Percentiles rank a stretch among this genome's conserved stretches.
Conservation (phyloP, 2,113 vertebrate genomes). For the Meles meles region DNA sequence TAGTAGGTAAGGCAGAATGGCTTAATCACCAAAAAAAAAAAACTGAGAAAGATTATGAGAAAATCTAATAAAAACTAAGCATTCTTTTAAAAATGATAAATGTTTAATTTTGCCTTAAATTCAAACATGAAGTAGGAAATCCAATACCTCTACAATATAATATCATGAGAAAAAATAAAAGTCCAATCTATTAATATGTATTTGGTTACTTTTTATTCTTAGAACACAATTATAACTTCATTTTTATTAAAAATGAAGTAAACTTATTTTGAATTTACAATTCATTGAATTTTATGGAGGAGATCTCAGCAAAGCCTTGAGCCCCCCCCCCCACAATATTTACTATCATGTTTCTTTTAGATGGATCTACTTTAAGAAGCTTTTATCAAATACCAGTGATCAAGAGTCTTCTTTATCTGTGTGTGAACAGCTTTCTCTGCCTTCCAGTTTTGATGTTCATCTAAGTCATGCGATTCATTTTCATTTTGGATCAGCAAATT, state of each 20-base stretch:
- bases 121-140: not conserved
- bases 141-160: not conserved
- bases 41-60: not conserved
- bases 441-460: not conserved
- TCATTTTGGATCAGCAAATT: not conserved
- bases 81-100: not conserved
- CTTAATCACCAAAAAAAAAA: not conserved
- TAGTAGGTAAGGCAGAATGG: not conserved
- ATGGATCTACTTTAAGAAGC: not conserved
- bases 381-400: not conserved
- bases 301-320: not conserved
- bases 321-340: not conserved
- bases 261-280: not conserved
- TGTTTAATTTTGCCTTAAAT: not conserved
- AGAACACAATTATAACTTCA: not conserved
- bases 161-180: not conserved
- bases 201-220: constrained; percentile 9
- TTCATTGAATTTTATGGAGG: not conserved
- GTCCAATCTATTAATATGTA: not conserved
- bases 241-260: constrained; percentile 13
- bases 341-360: not conserved
- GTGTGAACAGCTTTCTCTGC: not conserved
- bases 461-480: not conserved
- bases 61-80: not conserved
- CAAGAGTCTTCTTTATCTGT: not conserved